A percentile compares a stretch with the other conserved stretches of the same genome.
These are phyloP conservation scores for Macquaria ambigua DNA, from an alignment of 2,113 vertebrate species.

Conservation along the genomic window DNA sequence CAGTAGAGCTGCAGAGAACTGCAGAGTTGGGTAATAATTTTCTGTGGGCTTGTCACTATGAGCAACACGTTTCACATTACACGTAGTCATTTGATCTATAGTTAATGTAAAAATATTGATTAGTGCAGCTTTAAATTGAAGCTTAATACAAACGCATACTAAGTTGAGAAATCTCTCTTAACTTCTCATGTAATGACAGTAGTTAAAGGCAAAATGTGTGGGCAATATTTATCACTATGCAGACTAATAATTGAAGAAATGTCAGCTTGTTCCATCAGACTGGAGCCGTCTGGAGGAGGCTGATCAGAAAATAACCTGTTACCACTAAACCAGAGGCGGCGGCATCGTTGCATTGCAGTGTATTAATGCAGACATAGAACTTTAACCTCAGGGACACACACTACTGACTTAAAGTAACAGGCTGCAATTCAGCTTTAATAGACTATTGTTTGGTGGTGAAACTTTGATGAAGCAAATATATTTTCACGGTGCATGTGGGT, in stretches of 20 bases:
- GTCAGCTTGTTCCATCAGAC: constrained; percentile 20
- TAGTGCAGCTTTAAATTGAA: neutral
- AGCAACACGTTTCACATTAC: neutral
- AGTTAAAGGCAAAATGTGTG: neutral
- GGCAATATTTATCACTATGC: neutral
- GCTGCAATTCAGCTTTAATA: constrained; percentile 1
- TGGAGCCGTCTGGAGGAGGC: constrained; percentile 1
- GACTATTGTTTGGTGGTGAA: neutral
- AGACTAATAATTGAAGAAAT: constrained; percentile 5
- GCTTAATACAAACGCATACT: neutral
- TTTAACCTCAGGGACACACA: constrained; percentile 27
- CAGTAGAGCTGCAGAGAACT: too few species aligned
- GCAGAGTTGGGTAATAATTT: neutral
- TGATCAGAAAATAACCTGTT: constrained; percentile 12
- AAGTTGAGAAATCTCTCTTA: neutral
- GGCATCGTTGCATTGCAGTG: constrained; percentile 54
- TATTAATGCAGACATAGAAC: constrained; percentile 45
- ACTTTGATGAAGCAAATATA: neutral
- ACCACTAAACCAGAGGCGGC: neutral
- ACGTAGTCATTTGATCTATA: neutral
- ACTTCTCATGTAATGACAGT: constrained; percentile 29
- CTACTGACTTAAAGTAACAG: neutral
- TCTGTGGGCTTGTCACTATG: neutral
- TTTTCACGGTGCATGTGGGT: neutral
- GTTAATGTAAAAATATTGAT: neutral